These are phyloP conservation scores for Phataginus tricuspis DNA, from an alignment of 2,797 vertebrate species.

Conservation along the genomic window DNA sequence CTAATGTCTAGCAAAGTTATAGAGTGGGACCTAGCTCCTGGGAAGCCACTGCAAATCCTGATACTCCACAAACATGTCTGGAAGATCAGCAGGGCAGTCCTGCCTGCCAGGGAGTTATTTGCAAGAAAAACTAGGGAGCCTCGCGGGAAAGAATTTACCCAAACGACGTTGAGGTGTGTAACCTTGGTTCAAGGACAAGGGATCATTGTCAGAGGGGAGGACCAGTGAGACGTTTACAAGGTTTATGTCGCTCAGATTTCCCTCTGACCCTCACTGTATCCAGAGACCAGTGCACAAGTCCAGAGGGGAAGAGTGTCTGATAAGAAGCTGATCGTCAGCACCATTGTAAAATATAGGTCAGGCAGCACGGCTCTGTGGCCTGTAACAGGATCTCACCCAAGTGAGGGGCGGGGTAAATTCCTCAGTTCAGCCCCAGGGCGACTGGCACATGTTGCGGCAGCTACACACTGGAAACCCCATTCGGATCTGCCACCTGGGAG, in stretches of 20 bases:
- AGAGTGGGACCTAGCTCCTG: too few relatives aligned
- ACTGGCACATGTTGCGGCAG: not conserved
- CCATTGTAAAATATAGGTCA: not conserved
- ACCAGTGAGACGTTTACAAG: not conserved
- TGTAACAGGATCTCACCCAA: not conserved
- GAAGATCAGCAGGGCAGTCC: not conserved
- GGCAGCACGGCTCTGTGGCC: not conserved
- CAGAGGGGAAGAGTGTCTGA: not conserved
- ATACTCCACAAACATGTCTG: not conserved
- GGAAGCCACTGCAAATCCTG: not conserved
- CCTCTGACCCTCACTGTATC: not conserved
- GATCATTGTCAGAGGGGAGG: not conserved
- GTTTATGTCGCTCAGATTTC: constrained; percentile 26
- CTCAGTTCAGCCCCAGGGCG: not conserved
- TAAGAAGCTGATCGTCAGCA: not conserved
- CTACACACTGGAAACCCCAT: not conserved
- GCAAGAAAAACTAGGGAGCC: not conserved
- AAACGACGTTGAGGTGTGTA: not conserved
- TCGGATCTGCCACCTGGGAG: not conserved
- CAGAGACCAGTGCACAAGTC: not conserved
- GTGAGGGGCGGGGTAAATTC: not conserved
- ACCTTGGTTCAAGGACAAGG: not conserved
- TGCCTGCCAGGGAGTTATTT: not conserved
- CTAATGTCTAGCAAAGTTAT: rapidly evolving
- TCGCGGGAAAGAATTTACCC: not conserved